phyloP scores from a whole-genome alignment of 1,140 invertebrate species.

The Drosophila santomea region DNA sequence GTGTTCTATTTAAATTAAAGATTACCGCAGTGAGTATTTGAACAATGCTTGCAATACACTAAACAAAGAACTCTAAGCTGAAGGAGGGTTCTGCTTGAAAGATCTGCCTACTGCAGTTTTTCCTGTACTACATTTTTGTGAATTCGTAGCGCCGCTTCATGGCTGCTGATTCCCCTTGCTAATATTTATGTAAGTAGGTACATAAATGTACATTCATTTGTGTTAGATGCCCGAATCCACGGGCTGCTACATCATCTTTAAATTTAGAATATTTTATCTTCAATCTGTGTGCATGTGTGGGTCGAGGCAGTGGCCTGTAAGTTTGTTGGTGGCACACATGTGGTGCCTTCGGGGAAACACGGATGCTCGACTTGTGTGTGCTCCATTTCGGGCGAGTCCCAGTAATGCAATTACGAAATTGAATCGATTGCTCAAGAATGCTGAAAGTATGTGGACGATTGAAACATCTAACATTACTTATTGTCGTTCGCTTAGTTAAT shows the following conservation, averaged over 20 bases:
- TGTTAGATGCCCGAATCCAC: constrained; percentile 56
- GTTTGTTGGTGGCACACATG: constrained; percentile 64
- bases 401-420: constrained; percentile 27
- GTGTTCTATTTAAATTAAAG: too few species aligned
- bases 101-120: constrained; percentile 14
- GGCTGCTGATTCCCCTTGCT: constrained; percentile 43
- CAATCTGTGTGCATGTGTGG: constrained; percentile 61
- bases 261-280: constrained; percentile 81
- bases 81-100: constrained; percentile 1
- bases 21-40: too few species aligned
- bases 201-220: constrained; percentile 27
- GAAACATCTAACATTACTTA: not conserved
- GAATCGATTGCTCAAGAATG: constrained; percentile 14
- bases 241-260: constrained; percentile 74
- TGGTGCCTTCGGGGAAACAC: constrained; percentile 25
- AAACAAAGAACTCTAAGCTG: too few species aligned
- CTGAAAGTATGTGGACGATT: not conserved
- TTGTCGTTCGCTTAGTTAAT: too few species aligned
- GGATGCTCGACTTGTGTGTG: constrained; percentile 8
- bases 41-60: too few species aligned
- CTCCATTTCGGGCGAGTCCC: constrained; percentile 18
- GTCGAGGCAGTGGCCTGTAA: constrained; percentile 56
- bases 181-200: constrained; percentile 34
- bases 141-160: constrained; percentile 64
- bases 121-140: constrained; percentile 9